Conservation (phyloP, 1,140 invertebrate species). For the Ceratoteleas bidentatus region DNA sequence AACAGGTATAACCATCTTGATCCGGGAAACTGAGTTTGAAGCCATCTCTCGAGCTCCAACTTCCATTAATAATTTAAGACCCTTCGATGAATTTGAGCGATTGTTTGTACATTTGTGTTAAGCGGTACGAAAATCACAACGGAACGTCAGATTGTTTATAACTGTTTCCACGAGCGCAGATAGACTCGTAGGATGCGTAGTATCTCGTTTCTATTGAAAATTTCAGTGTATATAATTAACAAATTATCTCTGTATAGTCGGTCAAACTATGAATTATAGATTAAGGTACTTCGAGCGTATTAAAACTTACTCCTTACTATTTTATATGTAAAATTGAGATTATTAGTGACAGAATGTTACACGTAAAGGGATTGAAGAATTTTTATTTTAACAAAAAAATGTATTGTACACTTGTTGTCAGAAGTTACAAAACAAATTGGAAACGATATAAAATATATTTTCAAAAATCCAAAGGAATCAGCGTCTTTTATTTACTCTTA, state of each 20-base stretch:
- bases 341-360: constrained; percentile 42
- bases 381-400: constrained; percentile 41
- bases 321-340: constrained; percentile 46
- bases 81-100: background rate
- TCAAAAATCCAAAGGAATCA: constrained; percentile 22
- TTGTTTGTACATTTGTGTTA: background rate
- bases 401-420: constrained; percentile 39
- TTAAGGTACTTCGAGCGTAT: constrained; percentile 29
- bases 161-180: background rate
- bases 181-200: constrained; percentile 8
- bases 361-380: constrained; percentile 41
- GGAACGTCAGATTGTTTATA: background rate
- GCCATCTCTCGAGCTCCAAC: no score
- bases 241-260: constrained; percentile 22
- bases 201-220: constrained; percentile 10
- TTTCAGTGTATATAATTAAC: constrained; percentile 29
- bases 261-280: constrained; percentile 27
- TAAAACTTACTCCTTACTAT: constrained; percentile 29
- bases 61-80: no score
- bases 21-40: no score
- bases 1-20: no score
- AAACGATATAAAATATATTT: constrained; percentile 36
- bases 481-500: background rate
- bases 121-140: constrained; percentile 1
- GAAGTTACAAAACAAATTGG: constrained; percentile 36